phyloP scores from a whole-genome alignment of 1,140 invertebrate species.

The Camponotus vicinus region DNA sequence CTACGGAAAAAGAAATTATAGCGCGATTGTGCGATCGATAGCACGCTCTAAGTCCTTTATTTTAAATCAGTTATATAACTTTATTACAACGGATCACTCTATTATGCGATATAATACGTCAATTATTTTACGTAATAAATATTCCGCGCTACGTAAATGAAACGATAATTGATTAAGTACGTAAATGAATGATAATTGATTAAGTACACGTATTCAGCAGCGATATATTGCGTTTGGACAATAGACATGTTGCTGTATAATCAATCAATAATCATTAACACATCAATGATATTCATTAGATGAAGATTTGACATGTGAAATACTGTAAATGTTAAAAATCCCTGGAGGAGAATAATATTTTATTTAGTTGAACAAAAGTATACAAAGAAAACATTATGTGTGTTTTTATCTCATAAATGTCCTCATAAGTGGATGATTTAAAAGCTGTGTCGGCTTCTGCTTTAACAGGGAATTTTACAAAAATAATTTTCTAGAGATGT shows the following conservation, averaged over 20 bases:
- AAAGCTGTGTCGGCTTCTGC: background rate
- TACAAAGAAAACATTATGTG: background rate
- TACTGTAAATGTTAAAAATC: background rate
- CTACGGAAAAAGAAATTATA: background rate
- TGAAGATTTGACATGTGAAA: slow-evolving; percentile 2
- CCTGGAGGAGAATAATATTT: background rate
- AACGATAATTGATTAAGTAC: slow-evolving; percentile 13
- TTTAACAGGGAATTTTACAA: background rate
- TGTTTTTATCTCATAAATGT: background rate
- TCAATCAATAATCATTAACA: slow-evolving; percentile 11
- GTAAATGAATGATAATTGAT: background rate
- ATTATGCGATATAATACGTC: background rate
- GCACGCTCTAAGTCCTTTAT: background rate
- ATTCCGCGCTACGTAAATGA: background rate
- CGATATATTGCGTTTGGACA: background rate
- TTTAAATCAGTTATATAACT: slow-evolving; percentile 23
- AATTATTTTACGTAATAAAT: slow-evolving; percentile 40
- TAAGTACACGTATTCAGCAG: background rate
- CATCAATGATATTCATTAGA: background rate
- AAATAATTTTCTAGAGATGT: background rate
- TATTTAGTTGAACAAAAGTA: background rate
- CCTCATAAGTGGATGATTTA: background rate
- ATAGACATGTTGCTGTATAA: slow-evolving; percentile 16
- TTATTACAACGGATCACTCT: background rate
- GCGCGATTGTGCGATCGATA: background rate